Percentiles rank a stretch among this genome's conserved stretches.
phyloP scores from a whole-genome alignment of 30 jellyfish, hydroid and myxozoan species.

The Hydractinia symbiolongicarpus region DNA sequence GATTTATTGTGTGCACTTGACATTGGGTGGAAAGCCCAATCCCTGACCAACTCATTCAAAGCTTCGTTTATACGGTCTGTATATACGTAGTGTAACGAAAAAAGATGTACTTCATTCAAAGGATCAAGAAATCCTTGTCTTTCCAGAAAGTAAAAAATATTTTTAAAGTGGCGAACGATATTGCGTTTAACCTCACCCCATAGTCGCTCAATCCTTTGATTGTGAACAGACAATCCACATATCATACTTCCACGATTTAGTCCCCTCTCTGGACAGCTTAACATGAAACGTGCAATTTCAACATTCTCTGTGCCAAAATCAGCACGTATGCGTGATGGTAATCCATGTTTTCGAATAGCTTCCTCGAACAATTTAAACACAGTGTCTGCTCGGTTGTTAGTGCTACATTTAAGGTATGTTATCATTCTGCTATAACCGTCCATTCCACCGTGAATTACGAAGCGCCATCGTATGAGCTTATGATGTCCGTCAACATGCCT shows the following conservation, averaged over 20 bases:
- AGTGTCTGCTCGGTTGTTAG: background rate
- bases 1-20: conserved; percentile 5
- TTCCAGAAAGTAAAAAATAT: conserved; percentile 3
- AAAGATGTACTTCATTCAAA: conserved; percentile 11
- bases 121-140: background rate
- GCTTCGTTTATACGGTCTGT: conserved; percentile 14
- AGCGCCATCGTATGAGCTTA: too few species aligned
- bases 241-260: background rate
- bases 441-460: conserved; percentile 27
- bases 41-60: conserved; percentile 8
- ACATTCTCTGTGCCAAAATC: conserved; percentile 21
- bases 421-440: conserved; percentile 17
- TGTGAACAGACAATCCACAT: conserved; percentile 22
- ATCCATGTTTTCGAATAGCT: conserved; percentile 17
- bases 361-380: conserved; percentile 10
- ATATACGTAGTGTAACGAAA: background rate
- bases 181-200: conserved; percentile 4
- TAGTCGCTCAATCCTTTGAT: conserved; percentile 30
- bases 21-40: conserved; percentile 33
- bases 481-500: conserved; percentile 46
- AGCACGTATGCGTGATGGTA: conserved; percentile 18
- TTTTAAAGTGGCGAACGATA: background rate
- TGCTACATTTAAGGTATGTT: background rate
- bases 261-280: background rate
- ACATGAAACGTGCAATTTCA: background rate